Evolutionary conservation across 2,888 invertebrate species (phyloP), one percentile per base, ranked within the genome.

Genomic region (Drosophila prostipennis): DNA sequence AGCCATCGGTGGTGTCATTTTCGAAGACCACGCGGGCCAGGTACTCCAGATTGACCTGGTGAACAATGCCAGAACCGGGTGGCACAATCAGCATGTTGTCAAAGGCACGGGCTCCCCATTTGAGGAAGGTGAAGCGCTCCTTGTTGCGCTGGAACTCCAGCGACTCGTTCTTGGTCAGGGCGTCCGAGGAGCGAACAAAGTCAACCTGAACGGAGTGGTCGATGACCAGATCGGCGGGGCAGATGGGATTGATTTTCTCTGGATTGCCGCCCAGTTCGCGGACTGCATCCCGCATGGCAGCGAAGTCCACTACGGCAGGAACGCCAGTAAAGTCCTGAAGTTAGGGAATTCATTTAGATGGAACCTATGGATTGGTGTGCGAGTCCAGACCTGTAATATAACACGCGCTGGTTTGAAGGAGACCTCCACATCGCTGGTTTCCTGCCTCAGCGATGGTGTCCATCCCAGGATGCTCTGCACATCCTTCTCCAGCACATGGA

Each of bases 161-260:
- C 72, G 97, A 96, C 91, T 99, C 97, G 91, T 99, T 99, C 90
- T 98, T 97, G 83, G 95, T 94, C 54, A 98, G 91, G 0, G 99
- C 97, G 90, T 98, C 97, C 0, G 95, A 93, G 57, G 98, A 98
- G 92, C 96, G 94, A 3, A 95, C 94, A 90, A 97, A 98, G 93
- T 99, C 99, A 29, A 98, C 99, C 92, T 99, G 99, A 45, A 99
- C 96, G 0, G 99, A 99, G 91, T 99, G 99, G 92, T 99, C 99
- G 61, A 99, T 98, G 40, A 99, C 99, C 77, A 99, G 93, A 93
- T 99, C 99, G 0, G 98, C 98, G 0, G 99, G 99, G 88, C 99
- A 99, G 63, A 97, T 95, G 0, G 99, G 99, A 93, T 99, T 99
- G 87, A 99, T 99, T 91, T 95, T 96, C 79, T 97, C 94, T 0